Percentiles rank a stretch among this genome's conserved stretches.
These are phyloP conservation scores for Darevskia nairensis DNA, from an alignment of 2,797 vertebrate genomes.

Conservation along the genomic window DNA sequence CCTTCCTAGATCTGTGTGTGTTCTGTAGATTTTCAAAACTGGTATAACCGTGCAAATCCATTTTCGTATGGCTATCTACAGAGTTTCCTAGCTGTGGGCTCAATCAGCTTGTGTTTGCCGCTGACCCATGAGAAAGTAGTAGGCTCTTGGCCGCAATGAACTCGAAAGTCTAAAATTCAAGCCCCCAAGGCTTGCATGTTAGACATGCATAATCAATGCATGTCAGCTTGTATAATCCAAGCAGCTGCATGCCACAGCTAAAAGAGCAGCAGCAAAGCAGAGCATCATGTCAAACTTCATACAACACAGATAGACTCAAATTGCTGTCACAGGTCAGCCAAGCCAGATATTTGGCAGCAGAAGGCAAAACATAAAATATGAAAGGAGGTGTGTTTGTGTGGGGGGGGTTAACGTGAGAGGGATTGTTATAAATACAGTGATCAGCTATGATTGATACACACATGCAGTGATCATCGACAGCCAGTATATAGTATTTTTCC, in stretches of 20 bases:
- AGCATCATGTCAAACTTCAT: background rate
- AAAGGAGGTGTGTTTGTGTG: no score
- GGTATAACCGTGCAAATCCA: constrained; percentile 7
- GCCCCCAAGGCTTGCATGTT: background rate
- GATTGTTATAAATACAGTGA: background rate
- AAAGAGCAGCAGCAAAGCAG: background rate
- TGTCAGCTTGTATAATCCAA: background rate
- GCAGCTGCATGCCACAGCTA: background rate
- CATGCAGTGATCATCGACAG: background rate
- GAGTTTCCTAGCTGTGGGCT: background rate
- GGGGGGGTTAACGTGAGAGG: no score
- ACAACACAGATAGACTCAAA: background rate
- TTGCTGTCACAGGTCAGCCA: background rate
- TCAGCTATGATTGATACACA: background rate
- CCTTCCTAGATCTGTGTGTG: background rate
- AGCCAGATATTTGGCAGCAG: background rate
- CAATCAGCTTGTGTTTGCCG: background rate
- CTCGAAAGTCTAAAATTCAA: constrained; percentile 1
- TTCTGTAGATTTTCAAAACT: background rate
- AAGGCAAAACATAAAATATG: background rate
- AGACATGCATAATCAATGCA: background rate
- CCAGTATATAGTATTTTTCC: no score
- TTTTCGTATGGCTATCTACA: background rate
- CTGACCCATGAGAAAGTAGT: background rate
- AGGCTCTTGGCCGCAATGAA: background rate